Base-by-base conservation (phyloP, 1,140 invertebrate genomes). In the Trichoplusia ni region DNA sequence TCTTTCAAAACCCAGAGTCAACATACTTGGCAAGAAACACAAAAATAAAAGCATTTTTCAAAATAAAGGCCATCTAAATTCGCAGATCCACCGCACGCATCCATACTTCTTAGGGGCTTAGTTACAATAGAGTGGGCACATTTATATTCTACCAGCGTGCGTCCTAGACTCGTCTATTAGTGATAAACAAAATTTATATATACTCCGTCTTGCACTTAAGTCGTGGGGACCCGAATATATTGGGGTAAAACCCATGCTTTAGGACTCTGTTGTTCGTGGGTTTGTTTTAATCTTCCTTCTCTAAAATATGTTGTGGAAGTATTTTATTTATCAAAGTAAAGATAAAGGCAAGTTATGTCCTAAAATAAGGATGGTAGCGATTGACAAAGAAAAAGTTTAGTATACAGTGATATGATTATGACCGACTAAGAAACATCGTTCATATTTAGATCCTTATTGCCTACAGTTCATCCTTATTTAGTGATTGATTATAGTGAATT, bases 181-280 rank as follows among this genome's bases (percentile, higher is more conserved):
- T 31, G 46, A 49, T 49, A 49, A 49, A 49, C 46, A 49, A 49
- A 49, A 49, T 49, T 49, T 49, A 49, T 49, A 49, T 49, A 27
- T 49, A 49, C 46, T 23, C 14, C 14, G 46, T n/a, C 46, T 49
- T 49, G 29, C 46, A 29, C 46, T 49, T 49, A 49, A 49, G 25
- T 13, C 44, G 0, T 4, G 35, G 23, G 11, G 27, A 14, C 25
- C 27, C 29, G 46, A 49, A 29, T 29, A 31, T 29, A 14, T 25
- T 4, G 13, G 7, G 46, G 23, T 8, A 49, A 31, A 44, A 23
- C 40, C 23, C 40, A 11, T 23, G 23, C 21, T 21, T 44, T 44
- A 8, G 14, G 1, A 31, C 6, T 13, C 27, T 14, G 25, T 31
- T 9, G 21, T 31, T 13, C 18, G 23, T 49, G 46, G 21, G 44